Evolutionary conservation across 2,888 invertebrate genomes (phyloP).

Genomic region (Pristionchus entomophagus): DNA sequence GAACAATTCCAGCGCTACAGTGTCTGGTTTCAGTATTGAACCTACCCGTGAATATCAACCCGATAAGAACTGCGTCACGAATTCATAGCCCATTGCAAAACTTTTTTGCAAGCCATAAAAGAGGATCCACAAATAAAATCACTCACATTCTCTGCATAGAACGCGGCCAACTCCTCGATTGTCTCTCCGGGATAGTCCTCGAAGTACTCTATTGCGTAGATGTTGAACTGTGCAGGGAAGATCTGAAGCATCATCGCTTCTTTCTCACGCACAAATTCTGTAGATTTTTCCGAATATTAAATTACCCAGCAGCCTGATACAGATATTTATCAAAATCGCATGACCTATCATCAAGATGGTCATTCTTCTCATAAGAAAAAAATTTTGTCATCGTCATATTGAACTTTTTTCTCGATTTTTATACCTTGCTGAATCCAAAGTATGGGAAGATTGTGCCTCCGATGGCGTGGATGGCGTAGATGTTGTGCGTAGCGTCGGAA

Average conservation of each 20-base stretch:
- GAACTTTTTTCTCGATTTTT: not conserved
- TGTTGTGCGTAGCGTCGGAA: conserved; percentile 54
- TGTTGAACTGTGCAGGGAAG: conserved; percentile 63
- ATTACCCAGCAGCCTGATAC: too few relatives aligned
- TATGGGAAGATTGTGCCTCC: conserved; percentile 74
- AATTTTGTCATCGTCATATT: not conserved
- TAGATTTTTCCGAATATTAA: too few relatives aligned
- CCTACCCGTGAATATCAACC: too few relatives aligned
- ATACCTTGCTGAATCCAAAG: conserved; percentile 59
- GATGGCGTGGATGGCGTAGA: conserved; percentile 72
- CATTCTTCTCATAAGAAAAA: not conserved
- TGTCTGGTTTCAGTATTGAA: too few relatives aligned
- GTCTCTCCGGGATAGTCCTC: conserved; percentile 59
- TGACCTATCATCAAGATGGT: too few relatives aligned
- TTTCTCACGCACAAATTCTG: not conserved
- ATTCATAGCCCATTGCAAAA: too few relatives aligned
- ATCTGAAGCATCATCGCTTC: conserved; percentile 51
- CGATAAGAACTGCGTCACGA: too few relatives aligned
- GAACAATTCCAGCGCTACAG: too few relatives aligned
- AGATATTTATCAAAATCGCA: too few relatives aligned
- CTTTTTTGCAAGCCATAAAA: too few relatives aligned
- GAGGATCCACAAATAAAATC: too few relatives aligned
- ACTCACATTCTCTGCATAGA: conserved; percentile 66
- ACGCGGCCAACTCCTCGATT: conserved; percentile 63
- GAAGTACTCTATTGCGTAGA: conserved; percentile 70